phyloP scores from a whole-genome alignment of 2,113 vertebrate genomes.

The Candoia aspera region DNA sequence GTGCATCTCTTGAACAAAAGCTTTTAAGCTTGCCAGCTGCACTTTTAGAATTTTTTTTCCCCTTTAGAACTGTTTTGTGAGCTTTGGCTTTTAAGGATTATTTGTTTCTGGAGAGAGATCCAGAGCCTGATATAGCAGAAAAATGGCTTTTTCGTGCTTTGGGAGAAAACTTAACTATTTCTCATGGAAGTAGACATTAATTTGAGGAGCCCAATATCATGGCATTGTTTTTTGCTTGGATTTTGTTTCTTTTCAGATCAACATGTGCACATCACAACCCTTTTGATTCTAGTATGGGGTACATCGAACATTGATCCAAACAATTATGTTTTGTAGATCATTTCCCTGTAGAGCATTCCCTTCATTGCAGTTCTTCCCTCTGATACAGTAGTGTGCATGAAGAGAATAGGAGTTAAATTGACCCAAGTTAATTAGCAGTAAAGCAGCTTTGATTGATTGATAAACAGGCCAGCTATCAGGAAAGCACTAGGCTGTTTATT shows the following conservation, averaged over 20 bases:
- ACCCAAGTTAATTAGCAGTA: not conserved
- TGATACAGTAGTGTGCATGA: not conserved
- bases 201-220: not conserved
- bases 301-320: not conserved
- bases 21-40: not conserved
- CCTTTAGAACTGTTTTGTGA: not conserved
- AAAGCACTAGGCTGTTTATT: not conserved
- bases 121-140: not conserved
- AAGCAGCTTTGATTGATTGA: not conserved
- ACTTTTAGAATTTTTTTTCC: not conserved
- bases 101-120: not conserved
- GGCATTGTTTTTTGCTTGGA: not conserved
- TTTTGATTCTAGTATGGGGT: not conserved
- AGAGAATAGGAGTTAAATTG: not conserved
- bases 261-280: not conserved
- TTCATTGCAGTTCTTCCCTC: not conserved
- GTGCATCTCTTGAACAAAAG: conserved; percentile 4
- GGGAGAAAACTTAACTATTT: not conserved
- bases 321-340: not conserved
- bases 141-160: not conserved
- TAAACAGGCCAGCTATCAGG: not conserved
- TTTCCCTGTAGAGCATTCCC: not conserved
- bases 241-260: not conserved
- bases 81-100: not conserved
- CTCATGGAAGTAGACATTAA: not conserved